These are phyloP conservation scores for Sphaerodactylus townsendi DNA, from an alignment of 2,113 vertebrate species.

Conservation along the genomic window DNA sequence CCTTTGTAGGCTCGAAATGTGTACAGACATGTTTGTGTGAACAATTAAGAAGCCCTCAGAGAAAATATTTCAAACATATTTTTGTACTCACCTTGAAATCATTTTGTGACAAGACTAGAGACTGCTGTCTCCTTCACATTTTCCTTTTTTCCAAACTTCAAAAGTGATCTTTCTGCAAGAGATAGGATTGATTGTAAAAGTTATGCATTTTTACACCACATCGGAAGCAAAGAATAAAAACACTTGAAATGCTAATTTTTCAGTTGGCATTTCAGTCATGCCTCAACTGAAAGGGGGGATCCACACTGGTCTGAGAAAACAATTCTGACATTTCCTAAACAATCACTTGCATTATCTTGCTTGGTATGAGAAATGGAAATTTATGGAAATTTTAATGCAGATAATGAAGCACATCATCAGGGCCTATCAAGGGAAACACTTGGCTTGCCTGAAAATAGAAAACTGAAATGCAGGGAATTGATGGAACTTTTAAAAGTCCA, in stretches of 20 bases:
- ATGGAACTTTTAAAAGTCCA: slow-evolving; percentile 15
- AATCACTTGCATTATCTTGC: slow-evolving; percentile 14
- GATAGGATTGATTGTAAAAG: background rate
- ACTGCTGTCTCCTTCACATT: background rate
- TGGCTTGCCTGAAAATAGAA: slow-evolving; percentile 41
- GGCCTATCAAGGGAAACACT: slow-evolving; percentile 7
- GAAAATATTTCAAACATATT: background rate
- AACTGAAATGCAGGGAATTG: slow-evolving; percentile 36
- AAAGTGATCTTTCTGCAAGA: background rate
- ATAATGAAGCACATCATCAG: slow-evolving; percentile 40
- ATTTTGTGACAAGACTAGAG: background rate
- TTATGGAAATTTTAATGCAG: slow-evolving; percentile 43
- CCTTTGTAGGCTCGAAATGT: background rate
- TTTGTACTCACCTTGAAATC: background rate
- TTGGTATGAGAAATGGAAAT: slow-evolving; percentile 50
- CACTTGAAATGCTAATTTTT: slow-evolving; percentile 20
- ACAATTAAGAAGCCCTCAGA: background rate
- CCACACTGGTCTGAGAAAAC: slow-evolving; percentile 1
- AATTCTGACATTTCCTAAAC: slow-evolving; percentile 25
- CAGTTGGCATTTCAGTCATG: slow-evolving; percentile 24
- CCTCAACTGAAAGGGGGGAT: slow-evolving; percentile 7
- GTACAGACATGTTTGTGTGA: background rate
- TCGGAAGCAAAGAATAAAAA: background rate
- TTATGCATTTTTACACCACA: background rate
- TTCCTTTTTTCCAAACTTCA: background rate